These are phyloP conservation scores for Oligia strigilis DNA, from an alignment of 2,888 invertebrate species.

Conservation along the genomic window DNA sequence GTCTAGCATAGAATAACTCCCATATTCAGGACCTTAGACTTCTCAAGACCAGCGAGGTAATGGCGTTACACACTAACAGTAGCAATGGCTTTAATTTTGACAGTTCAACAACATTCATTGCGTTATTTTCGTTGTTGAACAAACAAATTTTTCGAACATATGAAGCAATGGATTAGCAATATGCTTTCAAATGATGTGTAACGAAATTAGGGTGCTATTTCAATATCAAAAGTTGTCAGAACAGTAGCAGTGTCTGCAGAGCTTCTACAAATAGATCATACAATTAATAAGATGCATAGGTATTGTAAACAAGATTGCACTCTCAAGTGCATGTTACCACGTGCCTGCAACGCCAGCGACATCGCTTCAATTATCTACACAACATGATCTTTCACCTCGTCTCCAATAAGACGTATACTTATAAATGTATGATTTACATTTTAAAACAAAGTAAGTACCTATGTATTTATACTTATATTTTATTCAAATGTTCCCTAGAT, in stretches of 20 bases:
- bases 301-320: constrained; percentile 8
- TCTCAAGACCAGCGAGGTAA: background rate
- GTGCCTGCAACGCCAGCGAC: background rate
- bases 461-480: background rate
- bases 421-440: background rate
- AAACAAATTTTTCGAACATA: no score
- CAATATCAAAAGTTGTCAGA: background rate
- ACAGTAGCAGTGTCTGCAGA: background rate
- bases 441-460: background rate
- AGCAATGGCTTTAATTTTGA: no score
- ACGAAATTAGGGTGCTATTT: no score
- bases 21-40: background rate
- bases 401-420: constrained; percentile 4
- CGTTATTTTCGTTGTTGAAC: no score
- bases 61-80: no score
- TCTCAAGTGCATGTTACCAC: background rate
- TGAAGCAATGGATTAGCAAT: no score
- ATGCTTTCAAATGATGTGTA: no score
- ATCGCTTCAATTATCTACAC: constrained; percentile 10
- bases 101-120: no score
- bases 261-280: background rate
- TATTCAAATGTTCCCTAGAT: no score
- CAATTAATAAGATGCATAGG: background rate
- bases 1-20: background rate
- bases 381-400: constrained; percentile 33